Percentiles rank a stretch among this genome's conserved stretches.
These are phyloP conservation scores for Hofmannophila pseudospretella DNA, from an alignment of 2,888 invertebrate genomes.

Conservation along the genomic window DNA sequence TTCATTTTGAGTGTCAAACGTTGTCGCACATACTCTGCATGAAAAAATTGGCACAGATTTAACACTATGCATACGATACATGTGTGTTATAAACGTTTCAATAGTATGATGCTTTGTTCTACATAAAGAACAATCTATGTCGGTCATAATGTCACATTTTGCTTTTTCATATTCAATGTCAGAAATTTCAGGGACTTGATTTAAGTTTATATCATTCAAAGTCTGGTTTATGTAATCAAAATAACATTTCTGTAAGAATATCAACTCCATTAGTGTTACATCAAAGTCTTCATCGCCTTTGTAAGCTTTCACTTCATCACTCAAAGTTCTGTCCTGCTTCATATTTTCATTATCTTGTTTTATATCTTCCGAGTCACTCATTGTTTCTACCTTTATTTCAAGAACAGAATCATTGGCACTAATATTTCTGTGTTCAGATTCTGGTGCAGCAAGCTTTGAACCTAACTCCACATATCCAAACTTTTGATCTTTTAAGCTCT, in stretches of 20 bases:
- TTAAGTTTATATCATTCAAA: conserved; percentile 40
- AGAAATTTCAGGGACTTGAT: conserved; percentile 42
- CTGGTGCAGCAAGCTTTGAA: conserved; percentile 20
- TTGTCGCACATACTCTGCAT: conserved; percentile 58
- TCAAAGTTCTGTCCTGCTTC: neutral
- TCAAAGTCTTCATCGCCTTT: conserved; percentile 66
- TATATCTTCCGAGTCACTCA: conserved; percentile 24
- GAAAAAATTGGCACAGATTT: conserved; percentile 49
- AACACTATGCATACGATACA: conserved; percentile 56
- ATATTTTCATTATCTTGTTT: conserved; percentile 14
- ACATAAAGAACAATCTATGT: conserved; percentile 52
- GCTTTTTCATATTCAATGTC: conserved; percentile 43
- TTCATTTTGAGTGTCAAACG: conserved; percentile 51
- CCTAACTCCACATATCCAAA: conserved; percentile 55
- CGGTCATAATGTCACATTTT: conserved; percentile 29
- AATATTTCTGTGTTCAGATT: conserved; percentile 15
- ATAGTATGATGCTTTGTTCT: conserved; percentile 35
- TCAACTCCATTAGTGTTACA: conserved; percentile 59
- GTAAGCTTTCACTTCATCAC: conserved; percentile 25
- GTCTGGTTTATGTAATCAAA: conserved; percentile 51
- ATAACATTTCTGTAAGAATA: conserved; percentile 60
- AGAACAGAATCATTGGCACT: conserved; percentile 29
- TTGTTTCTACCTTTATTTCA: conserved; percentile 31
- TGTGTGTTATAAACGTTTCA: conserved; percentile 41
- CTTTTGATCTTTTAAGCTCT: conserved; percentile 45